Base-by-base conservation (phyloP, 2,797 vertebrate species). In the Botia almorhae region DNA sequence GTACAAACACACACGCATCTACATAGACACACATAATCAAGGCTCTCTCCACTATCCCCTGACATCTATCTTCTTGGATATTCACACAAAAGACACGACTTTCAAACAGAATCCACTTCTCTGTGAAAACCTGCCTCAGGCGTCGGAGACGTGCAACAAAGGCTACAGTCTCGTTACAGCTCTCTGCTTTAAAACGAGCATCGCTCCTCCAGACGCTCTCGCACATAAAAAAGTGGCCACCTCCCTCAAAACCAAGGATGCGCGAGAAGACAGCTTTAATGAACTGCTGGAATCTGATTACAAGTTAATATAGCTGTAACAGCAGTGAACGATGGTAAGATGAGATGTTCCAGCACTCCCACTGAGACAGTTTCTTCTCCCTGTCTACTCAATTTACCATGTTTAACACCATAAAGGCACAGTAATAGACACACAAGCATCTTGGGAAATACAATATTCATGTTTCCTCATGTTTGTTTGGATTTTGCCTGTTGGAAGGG, bases 221-320 rank as follows among this genome's bases (percentile, higher is more conserved):
- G 53, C 60, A 74, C 74, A 78, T 58, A 8, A 43, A 73, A 74
- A 73, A 78, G 84, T 79, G 84, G 83, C 70, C 70, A 65, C 81
- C 39, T 72, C 51, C 69, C 39, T 50, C 14, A 55, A 69, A 69
- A 73, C 29, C 29, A 89, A 82, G 83, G 76, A 80, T 23, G 60
- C 75, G 71, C 69, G 6, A 80, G 91, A 87, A 91, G 84, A 89
- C 89, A 89, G 87, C 89, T 90, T 94, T 95, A 95, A 95, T 94
- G 94, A 95, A 94, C 93, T 95, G 94, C 91, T 91, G 84, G 91
- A 94, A 94, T 93, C 92, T 94, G 93, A 95, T 94, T 94, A 95
- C 87, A 88, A 87, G 87, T 89, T 94, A 93, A 95, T 95, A 92
- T 92, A 88, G 91, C 91, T 93, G 92, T 93, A 89, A 91, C 87